Base-by-base conservation (phyloP, 2,113 vertebrate species). In the Papio anubis region DNA sequence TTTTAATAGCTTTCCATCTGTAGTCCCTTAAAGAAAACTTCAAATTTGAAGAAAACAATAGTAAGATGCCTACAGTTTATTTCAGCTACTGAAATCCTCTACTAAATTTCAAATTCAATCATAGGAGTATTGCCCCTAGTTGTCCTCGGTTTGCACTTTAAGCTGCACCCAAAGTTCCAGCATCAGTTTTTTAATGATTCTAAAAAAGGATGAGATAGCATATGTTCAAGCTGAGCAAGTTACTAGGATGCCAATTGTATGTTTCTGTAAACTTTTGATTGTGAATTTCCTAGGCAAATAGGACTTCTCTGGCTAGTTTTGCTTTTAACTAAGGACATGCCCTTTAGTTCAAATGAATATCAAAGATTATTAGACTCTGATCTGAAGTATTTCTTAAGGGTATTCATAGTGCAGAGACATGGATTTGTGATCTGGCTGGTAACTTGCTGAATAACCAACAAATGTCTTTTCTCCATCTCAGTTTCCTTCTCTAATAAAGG, bases 171-270 rank as follows among this genome's bases (percentile, higher is more conserved):
- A 96, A 97, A 97, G 95, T 94, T 96, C 95, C 68, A 96, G 84
- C 70, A 89, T 66, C 91, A 48, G 0, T 45, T 83, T 98, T 98
- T 97, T 97, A 66, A 75, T 84, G 89, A 92, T 94, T 97, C 97
- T 97, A 98, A 96, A 98, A 98, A 96, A 88, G 93, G 94, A 97
- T 92, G 82, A 79, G 89, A 94, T 94, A 98, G 81, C 98, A 98
- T 98, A 98, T 98, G 98, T 70, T 97, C 98, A 97, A 96, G 90
- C 96, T 97, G 97, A 97, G 97, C 95, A 97, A 97, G 96, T 89
- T 96, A 97, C 92, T 90, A 90, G 96, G 95, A 97, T 97, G 97
- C 97, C 97, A 98, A 92, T 96, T 79, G 92, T 75, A 95, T 90
- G 97, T 97, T 95, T 98, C 95, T 97, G 86, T 97, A 97, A 96